A percentile compares a stretch with the other conserved stretches of the same genome.
phyloP scores from a whole-genome alignment of 2,797 vertebrate genomes.

The Furcifer pardalis region DNA sequence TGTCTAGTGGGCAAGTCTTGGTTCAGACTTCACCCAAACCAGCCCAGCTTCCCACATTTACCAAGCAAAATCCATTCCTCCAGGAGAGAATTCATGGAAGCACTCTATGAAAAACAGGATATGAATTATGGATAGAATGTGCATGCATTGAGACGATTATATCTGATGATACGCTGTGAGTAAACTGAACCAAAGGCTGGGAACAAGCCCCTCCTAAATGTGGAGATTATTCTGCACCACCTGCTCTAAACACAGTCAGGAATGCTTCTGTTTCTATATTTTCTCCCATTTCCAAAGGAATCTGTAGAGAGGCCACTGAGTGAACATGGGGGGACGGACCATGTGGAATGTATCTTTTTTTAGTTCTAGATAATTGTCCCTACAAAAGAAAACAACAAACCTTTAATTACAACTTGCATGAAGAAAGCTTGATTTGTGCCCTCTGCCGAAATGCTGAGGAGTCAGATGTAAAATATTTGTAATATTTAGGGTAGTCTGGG shows the following conservation, averaged over 20 bases:
- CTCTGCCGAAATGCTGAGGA: slow-evolving; percentile 81
- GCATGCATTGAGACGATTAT: slow-evolving; percentile 50
- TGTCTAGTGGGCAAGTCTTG: neutral
- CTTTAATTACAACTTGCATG: slow-evolving; percentile 85
- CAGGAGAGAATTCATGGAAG: slow-evolving; percentile 61
- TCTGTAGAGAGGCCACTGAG: slow-evolving; percentile 75
- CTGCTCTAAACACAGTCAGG: slow-evolving; percentile 57
- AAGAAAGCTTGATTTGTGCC: slow-evolving; percentile 82
- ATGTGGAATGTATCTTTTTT: slow-evolving; percentile 82
- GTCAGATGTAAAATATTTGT: slow-evolving; percentile 90
- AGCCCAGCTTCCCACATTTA: slow-evolving; percentile 41
- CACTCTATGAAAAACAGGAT: slow-evolving; percentile 71
- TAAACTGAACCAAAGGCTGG: slow-evolving; percentile 66
- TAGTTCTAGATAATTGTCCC: slow-evolving; percentile 83
- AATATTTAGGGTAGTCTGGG: slow-evolving; percentile 94
- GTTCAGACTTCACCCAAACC: slow-evolving; percentile 36
- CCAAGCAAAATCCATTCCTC: slow-evolving; percentile 55
- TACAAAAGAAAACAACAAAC: slow-evolving; percentile 78
- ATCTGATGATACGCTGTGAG: slow-evolving; percentile 72
- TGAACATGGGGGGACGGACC: slow-evolving; percentile 73
- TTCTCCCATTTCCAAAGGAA: slow-evolving; percentile 74
- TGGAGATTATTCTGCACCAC: slow-evolving; percentile 44
- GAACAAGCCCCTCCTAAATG: slow-evolving; percentile 50
- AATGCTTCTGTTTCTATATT: slow-evolving; percentile 56
- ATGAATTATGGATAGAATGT: slow-evolving; percentile 70